Percentiles rank a stretch among this genome's conserved stretches.
These are phyloP conservation scores for Suncus etruscus DNA, from an alignment of 2,113 vertebrate genomes.

Conservation along the genomic window DNA sequence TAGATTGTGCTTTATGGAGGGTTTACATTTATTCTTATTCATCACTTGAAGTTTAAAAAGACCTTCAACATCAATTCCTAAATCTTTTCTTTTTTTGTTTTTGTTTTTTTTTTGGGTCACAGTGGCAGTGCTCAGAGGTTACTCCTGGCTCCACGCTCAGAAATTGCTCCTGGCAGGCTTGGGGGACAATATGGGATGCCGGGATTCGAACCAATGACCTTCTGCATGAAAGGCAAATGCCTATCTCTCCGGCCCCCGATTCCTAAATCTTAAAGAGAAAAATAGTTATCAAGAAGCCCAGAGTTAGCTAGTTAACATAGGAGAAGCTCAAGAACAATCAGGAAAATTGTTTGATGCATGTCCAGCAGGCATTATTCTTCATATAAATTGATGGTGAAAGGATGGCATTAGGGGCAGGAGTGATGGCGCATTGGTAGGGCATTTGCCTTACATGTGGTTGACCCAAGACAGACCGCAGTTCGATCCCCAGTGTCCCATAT, in stretches of 20 bases:
- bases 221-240: no score
- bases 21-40: background rate
- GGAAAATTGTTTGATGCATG: constrained; percentile 14
- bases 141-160: no score
- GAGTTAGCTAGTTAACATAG: constrained; percentile 5
- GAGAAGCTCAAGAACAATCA: background rate
- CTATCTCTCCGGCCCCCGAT: no score
- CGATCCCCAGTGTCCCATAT: no score
- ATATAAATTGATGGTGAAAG: constrained; percentile 23
- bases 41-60: constrained; percentile 10
- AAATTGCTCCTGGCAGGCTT: no score
- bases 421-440: no score
- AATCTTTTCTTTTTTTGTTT: constrained; percentile 23
- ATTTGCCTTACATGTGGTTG: no score
- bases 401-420: background rate
- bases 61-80: background rate
- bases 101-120: no score
- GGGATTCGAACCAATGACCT: no score
- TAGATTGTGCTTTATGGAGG: constrained; percentile 23
- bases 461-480: no score
- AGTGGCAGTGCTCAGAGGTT: no score
- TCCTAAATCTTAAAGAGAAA: constrained; percentile 16
- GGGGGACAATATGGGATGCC: no score
- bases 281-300: background rate
- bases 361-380: background rate